Percentiles rank a stretch among this genome's conserved stretches.
Evolutionary conservation across 2,797 vertebrate genomes (phyloP).

Genomic region (Aerospiza tachiro): DNA sequence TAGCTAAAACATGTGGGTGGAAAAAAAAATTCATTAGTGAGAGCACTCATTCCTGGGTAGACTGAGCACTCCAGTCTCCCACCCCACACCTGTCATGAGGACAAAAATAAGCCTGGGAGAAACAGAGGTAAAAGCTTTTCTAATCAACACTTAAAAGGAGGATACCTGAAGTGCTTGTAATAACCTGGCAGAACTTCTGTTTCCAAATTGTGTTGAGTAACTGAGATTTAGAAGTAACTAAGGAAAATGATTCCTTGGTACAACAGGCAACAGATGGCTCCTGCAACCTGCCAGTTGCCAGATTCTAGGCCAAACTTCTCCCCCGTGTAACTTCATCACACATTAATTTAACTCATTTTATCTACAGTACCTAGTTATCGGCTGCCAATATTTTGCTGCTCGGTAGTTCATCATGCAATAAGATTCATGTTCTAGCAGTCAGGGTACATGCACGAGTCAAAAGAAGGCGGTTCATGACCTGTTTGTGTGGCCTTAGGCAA

Average conservation of each 20-base stretch:
- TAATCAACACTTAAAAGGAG: slow-evolving; percentile 14
- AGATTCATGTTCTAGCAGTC: background rate
- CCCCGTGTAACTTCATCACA: background rate
- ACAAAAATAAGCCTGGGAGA: slow-evolving; percentile 20
- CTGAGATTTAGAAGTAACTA: slow-evolving; percentile 35
- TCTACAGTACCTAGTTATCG: background rate
- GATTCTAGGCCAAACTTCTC: slow-evolving; percentile 33
- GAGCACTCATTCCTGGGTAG: background rate
- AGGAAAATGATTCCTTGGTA: slow-evolving; percentile 37
- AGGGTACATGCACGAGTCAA: background rate
- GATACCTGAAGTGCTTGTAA: slow-evolving; percentile 15
- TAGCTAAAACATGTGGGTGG: background rate
- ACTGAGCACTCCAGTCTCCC: slow-evolving; percentile 8
- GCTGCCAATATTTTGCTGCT: background rate
- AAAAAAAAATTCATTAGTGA: background rate
- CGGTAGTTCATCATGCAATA: background rate
- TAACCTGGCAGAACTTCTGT: slow-evolving; percentile 44
- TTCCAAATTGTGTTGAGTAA: slow-evolving; percentile 17
- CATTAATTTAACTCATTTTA: slow-evolving; percentile 29
- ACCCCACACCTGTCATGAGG: slow-evolving; percentile 18
- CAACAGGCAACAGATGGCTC: slow-evolving; percentile 34
- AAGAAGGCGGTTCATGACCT: background rate
- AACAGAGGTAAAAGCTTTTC: background rate
- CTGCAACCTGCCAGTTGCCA: slow-evolving; percentile 42
- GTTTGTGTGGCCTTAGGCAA: background rate